These are phyloP conservation scores for Cyrtonyx montezumae DNA, from an alignment of 2,113 vertebrate genomes.

Conservation along the genomic window DNA sequence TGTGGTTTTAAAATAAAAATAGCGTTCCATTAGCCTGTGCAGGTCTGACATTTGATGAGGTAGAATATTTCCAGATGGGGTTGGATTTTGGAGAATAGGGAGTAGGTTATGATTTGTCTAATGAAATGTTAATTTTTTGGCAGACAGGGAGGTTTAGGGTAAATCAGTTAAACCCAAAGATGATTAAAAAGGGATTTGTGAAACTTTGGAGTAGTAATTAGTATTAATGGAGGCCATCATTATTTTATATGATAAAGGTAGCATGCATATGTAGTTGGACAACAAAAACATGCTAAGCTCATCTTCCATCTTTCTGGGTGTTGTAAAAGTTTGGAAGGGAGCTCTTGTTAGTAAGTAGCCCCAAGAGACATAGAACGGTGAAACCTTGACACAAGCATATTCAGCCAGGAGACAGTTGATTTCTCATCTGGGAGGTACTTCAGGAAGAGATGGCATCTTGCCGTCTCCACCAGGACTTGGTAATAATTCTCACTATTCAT, in stretches of 20 bases:
- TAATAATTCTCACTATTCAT: slow-evolving; percentile 86
- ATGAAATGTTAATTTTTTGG: slow-evolving; percentile 75
- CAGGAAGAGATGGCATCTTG: slow-evolving; percentile 80
- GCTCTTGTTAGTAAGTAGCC: slow-evolving; percentile 65
- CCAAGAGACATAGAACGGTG: slow-evolving; percentile 42
- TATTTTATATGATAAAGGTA: slow-evolving; percentile 55
- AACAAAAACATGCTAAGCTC: neutral
- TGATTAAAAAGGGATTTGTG: slow-evolving; percentile 76
- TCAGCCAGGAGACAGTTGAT: slow-evolving; percentile 79
- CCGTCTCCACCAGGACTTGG: slow-evolving; percentile 79
- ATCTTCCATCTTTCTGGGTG: slow-evolving; percentile 7
- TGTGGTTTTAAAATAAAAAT: slow-evolving; percentile 51
- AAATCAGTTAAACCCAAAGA: slow-evolving; percentile 65
- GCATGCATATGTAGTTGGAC: neutral
- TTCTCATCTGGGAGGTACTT: slow-evolving; percentile 83
- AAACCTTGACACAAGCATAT: slow-evolving; percentile 76
- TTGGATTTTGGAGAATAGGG: slow-evolving; percentile 58
- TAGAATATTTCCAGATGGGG: slow-evolving; percentile 74
- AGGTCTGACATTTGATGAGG: slow-evolving; percentile 65
- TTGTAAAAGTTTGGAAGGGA: slow-evolving; percentile 44
- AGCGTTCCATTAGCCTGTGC: slow-evolving; percentile 45
- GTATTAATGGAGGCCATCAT: slow-evolving; percentile 66
- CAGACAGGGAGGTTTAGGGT: slow-evolving; percentile 66
- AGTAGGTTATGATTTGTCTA: slow-evolving; percentile 70
- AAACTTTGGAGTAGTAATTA: slow-evolving; percentile 71